Evolutionary conservation across 2,797 vertebrate genomes (phyloP).

Genomic region (Lagorchestes hirsutus): DNA sequence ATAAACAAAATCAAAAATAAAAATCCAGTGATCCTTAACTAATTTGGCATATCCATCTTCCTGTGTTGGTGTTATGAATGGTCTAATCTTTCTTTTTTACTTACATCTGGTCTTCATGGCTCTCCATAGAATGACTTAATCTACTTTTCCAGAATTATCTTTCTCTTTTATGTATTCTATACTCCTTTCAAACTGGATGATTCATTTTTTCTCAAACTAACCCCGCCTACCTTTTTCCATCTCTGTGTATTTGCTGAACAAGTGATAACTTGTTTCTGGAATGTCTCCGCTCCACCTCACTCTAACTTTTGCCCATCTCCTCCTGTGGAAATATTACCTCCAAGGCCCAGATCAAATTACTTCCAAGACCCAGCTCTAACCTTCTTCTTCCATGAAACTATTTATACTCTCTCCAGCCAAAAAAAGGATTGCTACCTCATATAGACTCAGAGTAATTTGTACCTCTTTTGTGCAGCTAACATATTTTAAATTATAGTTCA

Average conservation of each 20-base stretch:
- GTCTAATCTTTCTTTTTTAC: neutral
- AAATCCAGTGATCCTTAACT: neutral
- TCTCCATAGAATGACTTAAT: neutral
- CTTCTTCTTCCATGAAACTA: neutral
- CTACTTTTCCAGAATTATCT: neutral
- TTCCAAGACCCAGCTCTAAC: neutral
- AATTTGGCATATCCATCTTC: neutral
- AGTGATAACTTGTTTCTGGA: neutral
- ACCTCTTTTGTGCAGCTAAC: neutral
- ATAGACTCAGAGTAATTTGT: neutral
- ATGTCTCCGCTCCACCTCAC: neutral
- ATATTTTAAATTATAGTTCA: neutral
- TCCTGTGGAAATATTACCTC: neutral
- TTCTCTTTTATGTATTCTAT: neutral
- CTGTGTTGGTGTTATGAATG: neutral
- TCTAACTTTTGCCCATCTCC: neutral
- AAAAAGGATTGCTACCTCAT: neutral
- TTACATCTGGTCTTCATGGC: neutral
- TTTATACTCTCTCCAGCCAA: neutral
- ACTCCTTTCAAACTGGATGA: neutral
- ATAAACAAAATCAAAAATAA: neutral
- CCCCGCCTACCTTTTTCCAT: neutral
- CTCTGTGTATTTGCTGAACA: neutral
- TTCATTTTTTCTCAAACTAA: neutral
- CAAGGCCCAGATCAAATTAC: neutral